Base-by-base conservation (phyloP, 2,888 invertebrate genomes). In the Agelastica alni region DNA sequence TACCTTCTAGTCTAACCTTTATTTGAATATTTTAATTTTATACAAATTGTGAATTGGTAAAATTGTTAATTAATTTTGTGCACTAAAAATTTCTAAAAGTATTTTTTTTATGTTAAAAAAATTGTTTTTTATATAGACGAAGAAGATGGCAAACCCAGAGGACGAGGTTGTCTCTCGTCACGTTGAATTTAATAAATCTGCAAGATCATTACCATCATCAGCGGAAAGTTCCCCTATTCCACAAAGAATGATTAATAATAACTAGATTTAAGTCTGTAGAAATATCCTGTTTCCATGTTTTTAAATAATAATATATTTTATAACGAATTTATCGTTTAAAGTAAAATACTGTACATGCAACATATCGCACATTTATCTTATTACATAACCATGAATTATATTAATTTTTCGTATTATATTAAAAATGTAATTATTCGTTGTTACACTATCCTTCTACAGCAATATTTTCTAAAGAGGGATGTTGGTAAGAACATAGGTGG, bases 91-190 rank as follows among this genome's bases (percentile, higher is more conserved):
- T n/a, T n/a, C n/a, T n/a, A n/a, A n/a, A n/a, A n/a, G n/a, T n/a
- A n/a, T n/a, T n/a, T n/a, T n/a, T n/a, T n/a, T n/a, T n/a, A n/a
- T n/a, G n/a, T n/a, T n/a, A n/a, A n/a, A n/a, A n/a, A n/a, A n/a
- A n/a, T 22, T 22, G 1, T 65, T 55, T 77, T 79, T 80, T 78
- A 72, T 79, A 78, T 58, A 81, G 85, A 84, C 76, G 81, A 83
- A 77, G 83, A 83, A 79, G 77, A 82, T 73, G 76, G 79, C 76
- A 75, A 79, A 75, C 79, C 81, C 73, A 81, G 83, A 79, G 83
- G 83, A 78, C 80, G 84, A 82, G 85, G 85, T 70, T 85, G 85
- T 77, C 78, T 85, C 62, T 84, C 84, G 75, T 82, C 84, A 76
- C 81, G 81, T 78, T 83, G 84, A 85, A 72, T 67, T 72, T 51